phyloP scores from a whole-genome alignment of 2,888 invertebrate species.

The Bombylius major region DNA sequence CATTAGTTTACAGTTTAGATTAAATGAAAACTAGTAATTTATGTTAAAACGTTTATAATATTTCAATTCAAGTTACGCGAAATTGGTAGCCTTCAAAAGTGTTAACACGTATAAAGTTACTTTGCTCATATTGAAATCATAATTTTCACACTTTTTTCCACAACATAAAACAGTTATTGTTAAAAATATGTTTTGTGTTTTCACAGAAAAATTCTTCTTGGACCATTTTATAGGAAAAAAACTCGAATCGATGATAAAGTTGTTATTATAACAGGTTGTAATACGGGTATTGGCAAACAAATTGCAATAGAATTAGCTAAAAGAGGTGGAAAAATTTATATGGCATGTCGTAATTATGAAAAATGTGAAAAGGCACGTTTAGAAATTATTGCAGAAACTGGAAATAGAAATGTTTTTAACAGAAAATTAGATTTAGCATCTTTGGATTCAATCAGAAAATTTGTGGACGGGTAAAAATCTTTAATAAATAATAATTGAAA shows the following conservation, averaged over 20 bases:
- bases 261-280: slow-evolving; percentile 60
- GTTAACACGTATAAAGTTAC: no score
- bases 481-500: no score
- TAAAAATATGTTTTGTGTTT: no score
- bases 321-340: slow-evolving; percentile 45
- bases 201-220: slow-evolving; percentile 1
- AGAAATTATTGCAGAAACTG: slow-evolving; percentile 54
- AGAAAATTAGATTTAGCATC: slow-evolving; percentile 34
- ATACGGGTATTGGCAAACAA: slow-evolving; percentile 61
- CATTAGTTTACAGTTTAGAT: no score
- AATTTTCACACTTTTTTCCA: no score
- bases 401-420: slow-evolving; percentile 56
- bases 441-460: slow-evolving; percentile 38
- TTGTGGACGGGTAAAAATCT: slow-evolving; percentile 28
- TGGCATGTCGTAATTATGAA: slow-evolving; percentile 3
- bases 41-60: no score
- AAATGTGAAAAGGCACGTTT: slow-evolving; percentile 34
- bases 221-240: slow-evolving; percentile 9
- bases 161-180: no score
- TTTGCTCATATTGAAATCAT: no score
- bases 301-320: slow-evolving; percentile 52
- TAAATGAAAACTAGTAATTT: no score
- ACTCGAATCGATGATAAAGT: slow-evolving; percentile 44
- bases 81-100: no score
- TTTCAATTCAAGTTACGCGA: no score